Evolutionary conservation across 2,113 vertebrate species (phyloP), one percentile per base, ranked within the genome.

Genomic region (Rhinoptilus africanus): DNA sequence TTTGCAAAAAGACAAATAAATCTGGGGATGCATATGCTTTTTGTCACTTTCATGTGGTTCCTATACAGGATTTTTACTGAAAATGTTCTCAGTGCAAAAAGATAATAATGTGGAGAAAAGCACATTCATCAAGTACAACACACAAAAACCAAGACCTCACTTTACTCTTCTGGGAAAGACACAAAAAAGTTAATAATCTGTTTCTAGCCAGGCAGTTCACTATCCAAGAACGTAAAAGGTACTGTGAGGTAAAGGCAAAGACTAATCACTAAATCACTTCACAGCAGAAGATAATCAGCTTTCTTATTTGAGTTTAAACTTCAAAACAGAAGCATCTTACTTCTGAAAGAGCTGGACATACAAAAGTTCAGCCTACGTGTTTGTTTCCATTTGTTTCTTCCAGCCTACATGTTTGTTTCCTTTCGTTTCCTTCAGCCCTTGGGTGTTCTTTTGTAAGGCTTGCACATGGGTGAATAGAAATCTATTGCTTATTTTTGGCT

Each of bases 1-100:
- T 96, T 95, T 92, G 94, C 85, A 98, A 88, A 97, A 97, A 97
- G 84, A 85, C 77, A 91, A 96, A 97, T 98, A 97, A 97, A 97
- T 98, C 96, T 97, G 69, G 57, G 51, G 67, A 96, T 86, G 72
- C 90, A 92, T 95, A 94, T 96, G 92, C 76, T 96, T 57, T 95
- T 76, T 97, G 95, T 97, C 91, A 96, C 86, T 96, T 97, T 98
- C 95, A 92, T 92, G 92, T 95, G 62, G 87, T 86, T 97, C 78
- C 91, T 96, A 97, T 96, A 96, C 88, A 97, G 97, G 94, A 94
- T 86, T 96, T 96, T 97, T 97, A 89, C 97, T 97, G 96, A 96
- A 97, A 98, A 96, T 94, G 84, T 93, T 97, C 94, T 95, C 81
- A 77, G 59, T 77, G 45, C 60, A 89, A 87, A 69, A 93, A 97